Evolutionary conservation across 1,140 invertebrate genomes (phyloP), one percentile per base, ranked within the genome.

Genomic region (Zaprionus kolodkinae): DNA sequence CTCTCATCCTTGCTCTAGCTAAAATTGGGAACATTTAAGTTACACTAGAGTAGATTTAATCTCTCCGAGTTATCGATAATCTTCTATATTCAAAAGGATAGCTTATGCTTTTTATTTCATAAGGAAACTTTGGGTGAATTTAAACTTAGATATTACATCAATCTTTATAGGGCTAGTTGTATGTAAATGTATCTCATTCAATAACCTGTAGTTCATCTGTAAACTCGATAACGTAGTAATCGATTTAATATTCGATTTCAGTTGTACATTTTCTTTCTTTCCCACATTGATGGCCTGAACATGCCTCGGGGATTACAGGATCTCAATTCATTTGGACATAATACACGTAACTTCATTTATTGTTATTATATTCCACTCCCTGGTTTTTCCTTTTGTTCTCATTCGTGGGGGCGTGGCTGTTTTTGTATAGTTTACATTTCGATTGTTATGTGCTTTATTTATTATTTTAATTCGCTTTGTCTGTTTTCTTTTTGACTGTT

Each of bases 301-400:
- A 40, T 9, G 27, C 10, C 52, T 6, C 9, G n/a, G 12, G 33
- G 48, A 38, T 64, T 64, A 38, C 38, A 54, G 48, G 33, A 64
- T 54, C 48, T 30, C 12, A 36, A 11, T 48, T 61, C 17, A 48
- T 27, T 27, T 30, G 35, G 6, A 33, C 17, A 66, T 56, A 50
- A 50, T 35, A 52, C 45, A 63, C 30, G 12, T 52, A n/a, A 11
- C 13, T 54, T 27, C 50, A 36, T 54, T 61, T 61, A 10, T 45
- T 61, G 40, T 43, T 45, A 38, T 25, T 45, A 10, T 25, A 3
- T 15, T 0, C 12, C 21, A 17, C 21, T 25, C 7, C 10, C 45
- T 2, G 25, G 25, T n/a, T 25, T 6, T 76, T 76, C 70, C 64
- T 77, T 77, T 81, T 76, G 55, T 76, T 64, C 56, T 15, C 40